Evolutionary conservation across 2,888 invertebrate species (phyloP).

Genomic region (Drosophila lacicola): DNA sequence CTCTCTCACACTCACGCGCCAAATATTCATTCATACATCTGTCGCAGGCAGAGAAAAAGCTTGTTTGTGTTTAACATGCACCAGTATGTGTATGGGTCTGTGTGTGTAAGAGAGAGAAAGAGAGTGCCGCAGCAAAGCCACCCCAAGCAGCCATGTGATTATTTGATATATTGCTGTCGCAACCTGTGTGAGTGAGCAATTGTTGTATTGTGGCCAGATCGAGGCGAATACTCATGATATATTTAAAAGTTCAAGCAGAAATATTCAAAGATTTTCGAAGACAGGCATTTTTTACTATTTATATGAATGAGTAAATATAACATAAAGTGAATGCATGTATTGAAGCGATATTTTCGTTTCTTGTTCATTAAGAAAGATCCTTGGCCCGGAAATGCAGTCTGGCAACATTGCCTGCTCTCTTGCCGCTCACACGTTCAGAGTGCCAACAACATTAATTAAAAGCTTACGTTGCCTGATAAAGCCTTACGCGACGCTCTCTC

Average conservation of each 20-base stretch:
- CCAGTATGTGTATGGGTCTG: slow-evolving; percentile 20
- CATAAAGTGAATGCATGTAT: no score
- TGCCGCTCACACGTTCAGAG: not conserved
- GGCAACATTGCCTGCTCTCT: slow-evolving; percentile 35
- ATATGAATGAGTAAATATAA: not conserved
- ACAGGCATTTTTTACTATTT: not conserved
- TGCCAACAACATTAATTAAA: slow-evolving; percentile 15
- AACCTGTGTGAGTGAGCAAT: slow-evolving; percentile 54
- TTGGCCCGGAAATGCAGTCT: slow-evolving; percentile 24
- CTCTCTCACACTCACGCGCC: slow-evolving; percentile 47
- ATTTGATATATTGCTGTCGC: slow-evolving; percentile 49
- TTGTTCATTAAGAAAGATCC: slow-evolving; percentile 20
- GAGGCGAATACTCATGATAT: not conserved
- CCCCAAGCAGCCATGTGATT: slow-evolving; percentile 68
- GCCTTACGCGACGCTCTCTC: slow-evolving; percentile 19
- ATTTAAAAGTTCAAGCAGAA: not conserved
- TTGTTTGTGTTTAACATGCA: slow-evolving; percentile 21
- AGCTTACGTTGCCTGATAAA: slow-evolving; percentile 38
- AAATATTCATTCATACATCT: slow-evolving; percentile 65
- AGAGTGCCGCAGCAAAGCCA: slow-evolving; percentile 45
- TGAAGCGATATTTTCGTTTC: not conserved
- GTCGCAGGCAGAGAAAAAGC: slow-evolving; percentile 38
- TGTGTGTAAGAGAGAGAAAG: slow-evolving; percentile 9
- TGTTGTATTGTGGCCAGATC: slow-evolving; percentile 35
- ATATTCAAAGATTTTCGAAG: not conserved